Percentiles rank a stretch among this genome's conserved stretches.
Evolutionary conservation across 1,140 invertebrate genomes (phyloP).

Genomic region (Oedothorax gibbosus): DNA sequence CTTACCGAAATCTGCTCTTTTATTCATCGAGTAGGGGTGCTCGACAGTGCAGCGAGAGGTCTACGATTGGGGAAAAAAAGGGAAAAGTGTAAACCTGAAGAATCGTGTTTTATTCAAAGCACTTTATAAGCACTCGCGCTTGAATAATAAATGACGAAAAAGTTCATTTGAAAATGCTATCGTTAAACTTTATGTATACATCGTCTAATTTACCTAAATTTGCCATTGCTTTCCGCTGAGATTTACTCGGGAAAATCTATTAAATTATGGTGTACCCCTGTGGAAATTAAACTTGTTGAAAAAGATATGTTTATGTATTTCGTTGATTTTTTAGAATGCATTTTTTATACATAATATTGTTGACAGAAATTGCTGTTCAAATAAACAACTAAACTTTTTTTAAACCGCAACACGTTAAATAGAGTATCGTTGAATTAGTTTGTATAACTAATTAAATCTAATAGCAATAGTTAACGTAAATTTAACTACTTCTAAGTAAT

Average conservation of each 20-base stretch:
- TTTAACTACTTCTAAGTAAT: too few relatives aligned
- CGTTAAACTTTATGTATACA: constrained; percentile 30
- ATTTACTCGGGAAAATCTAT: neutral
- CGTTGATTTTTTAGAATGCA: too few relatives aligned
- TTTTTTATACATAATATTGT: too few relatives aligned
- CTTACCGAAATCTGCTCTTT: constrained; percentile 57
- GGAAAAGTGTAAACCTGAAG: constrained; percentile 39
- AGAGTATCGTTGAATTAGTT: too few relatives aligned
- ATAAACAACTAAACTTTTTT: too few relatives aligned
- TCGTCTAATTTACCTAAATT: constrained; percentile 40
- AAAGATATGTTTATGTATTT: too few relatives aligned
- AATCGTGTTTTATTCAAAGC: constrained; percentile 58
- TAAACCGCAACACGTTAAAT: too few relatives aligned
- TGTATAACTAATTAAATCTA: too few relatives aligned
- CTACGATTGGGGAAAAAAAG: constrained; percentile 27
- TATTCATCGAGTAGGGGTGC: constrained; percentile 51
- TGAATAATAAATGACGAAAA: constrained; percentile 51
- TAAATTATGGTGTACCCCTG: too few relatives aligned
- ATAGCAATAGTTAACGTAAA: too few relatives aligned
- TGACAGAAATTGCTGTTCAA: too few relatives aligned
- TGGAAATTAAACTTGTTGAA: too few relatives aligned
- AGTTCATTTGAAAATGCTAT: constrained; percentile 37
- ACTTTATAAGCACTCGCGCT: constrained; percentile 33
- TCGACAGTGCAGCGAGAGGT: constrained; percentile 5
- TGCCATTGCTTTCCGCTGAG: constrained; percentile 21